Percentiles rank a stretch among this genome's conserved stretches.
phyloP scores from a whole-genome alignment of 2,888 invertebrate genomes.

The Timema podura region DNA sequence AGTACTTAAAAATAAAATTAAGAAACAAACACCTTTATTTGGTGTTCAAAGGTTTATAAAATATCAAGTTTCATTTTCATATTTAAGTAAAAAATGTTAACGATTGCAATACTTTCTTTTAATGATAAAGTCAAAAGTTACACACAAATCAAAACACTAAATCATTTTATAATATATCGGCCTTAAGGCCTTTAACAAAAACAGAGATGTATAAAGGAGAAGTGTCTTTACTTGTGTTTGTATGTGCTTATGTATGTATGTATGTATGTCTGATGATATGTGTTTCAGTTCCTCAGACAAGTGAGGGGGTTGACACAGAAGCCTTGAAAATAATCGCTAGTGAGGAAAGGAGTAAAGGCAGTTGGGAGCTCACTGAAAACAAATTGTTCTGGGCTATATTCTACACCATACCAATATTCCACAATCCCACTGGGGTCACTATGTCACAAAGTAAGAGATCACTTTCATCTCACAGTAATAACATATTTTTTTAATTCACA shows the following conservation, averaged over 20 bases:
- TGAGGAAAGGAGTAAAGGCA: slow-evolving; percentile 39
- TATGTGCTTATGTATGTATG: slow-evolving; percentile 11
- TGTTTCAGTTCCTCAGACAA: slow-evolving; percentile 48
- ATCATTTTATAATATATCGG: no score
- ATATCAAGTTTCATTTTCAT: no score
- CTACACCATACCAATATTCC: slow-evolving; percentile 55
- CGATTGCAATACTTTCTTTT: no score
- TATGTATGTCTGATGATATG: background rate
- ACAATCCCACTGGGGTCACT: slow-evolving; percentile 56
- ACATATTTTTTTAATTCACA: no score
- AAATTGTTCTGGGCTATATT: slow-evolving; percentile 55
- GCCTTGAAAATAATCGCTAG: slow-evolving; percentile 46
- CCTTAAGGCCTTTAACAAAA: slow-evolving; percentile 10
- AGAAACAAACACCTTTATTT: no score
- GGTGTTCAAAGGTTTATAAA: no score
- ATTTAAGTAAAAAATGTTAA: no score
- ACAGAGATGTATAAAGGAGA: background rate
- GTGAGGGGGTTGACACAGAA: slow-evolving; percentile 50
- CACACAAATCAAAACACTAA: no score
- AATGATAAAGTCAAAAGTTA: no score
- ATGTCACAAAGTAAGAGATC: no score
- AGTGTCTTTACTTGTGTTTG: background rate
- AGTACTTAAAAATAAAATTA: no score
- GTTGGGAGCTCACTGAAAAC: slow-evolving; percentile 36
- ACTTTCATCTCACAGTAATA: no score